Percentiles rank a stretch among this genome's conserved stretches.
These are phyloP conservation scores for Graphium colonna DNA, from an alignment of 2,888 invertebrate species.

Conservation along the genomic window DNA sequence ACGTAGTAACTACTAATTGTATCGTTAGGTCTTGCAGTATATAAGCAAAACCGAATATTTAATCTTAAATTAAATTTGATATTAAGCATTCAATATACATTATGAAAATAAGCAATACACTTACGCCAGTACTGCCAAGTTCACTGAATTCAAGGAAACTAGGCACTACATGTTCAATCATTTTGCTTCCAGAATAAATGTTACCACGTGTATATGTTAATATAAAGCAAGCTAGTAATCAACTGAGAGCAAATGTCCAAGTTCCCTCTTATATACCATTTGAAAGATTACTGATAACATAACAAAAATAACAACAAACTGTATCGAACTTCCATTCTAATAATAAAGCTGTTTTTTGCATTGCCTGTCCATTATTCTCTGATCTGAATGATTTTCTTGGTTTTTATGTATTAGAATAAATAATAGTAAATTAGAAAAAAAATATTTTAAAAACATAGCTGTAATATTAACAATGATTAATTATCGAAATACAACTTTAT, in stretches of 20 bases:
- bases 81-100: not conserved
- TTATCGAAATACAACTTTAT: too few relatives aligned
- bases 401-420: not conserved
- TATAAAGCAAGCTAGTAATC: not conserved
- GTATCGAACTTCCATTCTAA: slow-evolving; percentile 4
- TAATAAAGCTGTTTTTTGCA: not conserved
- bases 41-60: too few relatives aligned
- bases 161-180: slow-evolving; percentile 16
- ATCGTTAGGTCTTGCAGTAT: too few relatives aligned
- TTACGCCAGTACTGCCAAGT: slow-evolving; percentile 18
- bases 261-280: slow-evolving; percentile 16
- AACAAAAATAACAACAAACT: slow-evolving; percentile 8
- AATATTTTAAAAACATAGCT: too few relatives aligned
- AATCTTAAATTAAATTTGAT: not conserved
- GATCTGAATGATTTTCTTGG: not conserved
- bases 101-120: not conserved
- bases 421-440: not conserved
- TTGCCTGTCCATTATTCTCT: not conserved
- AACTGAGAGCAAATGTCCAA: slow-evolving; percentile 2
- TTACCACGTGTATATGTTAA: not conserved
- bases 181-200: not conserved
- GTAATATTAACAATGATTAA: too few relatives aligned
- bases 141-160: slow-evolving; percentile 16
- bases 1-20: too few relatives aligned
- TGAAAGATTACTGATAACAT: slow-evolving; percentile 15